Conservation (phyloP, 2,113 vertebrate genomes). For the Bungarus multicinctus region DNA sequence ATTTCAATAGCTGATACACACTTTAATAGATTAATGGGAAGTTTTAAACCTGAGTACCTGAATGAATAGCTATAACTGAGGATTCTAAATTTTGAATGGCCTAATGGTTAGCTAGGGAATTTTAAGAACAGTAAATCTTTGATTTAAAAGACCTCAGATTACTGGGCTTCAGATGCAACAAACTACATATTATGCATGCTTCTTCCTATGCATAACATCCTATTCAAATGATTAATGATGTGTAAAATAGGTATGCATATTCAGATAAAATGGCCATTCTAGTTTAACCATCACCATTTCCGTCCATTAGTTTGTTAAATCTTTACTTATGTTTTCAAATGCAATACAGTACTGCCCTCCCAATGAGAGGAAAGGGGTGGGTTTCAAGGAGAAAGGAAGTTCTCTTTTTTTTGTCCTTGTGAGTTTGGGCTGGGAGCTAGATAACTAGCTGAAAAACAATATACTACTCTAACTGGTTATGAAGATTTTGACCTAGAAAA, state of each 20-base stretch:
- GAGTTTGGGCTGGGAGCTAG: background rate
- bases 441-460: background rate
- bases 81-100: background rate
- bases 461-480: background rate
- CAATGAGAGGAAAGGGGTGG: background rate
- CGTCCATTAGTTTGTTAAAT: background rate
- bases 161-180: background rate
- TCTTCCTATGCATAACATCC: background rate
- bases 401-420: background rate
- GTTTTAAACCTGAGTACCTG: background rate
- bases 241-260: background rate
- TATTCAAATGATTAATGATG: background rate
- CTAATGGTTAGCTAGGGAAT: background rate
- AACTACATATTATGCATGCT: background rate
- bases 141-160: background rate
- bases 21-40: background rate
- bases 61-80: background rate
- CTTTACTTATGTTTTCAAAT: background rate
- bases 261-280: background rate
- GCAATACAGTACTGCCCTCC: background rate
- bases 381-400: background rate
- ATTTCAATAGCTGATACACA: background rate
- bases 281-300: background rate
- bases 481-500: background rate
- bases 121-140: background rate